Evolutionary conservation across 2,113 vertebrate species (phyloP).

Genomic region (Notothenia coriiceps): DNA sequence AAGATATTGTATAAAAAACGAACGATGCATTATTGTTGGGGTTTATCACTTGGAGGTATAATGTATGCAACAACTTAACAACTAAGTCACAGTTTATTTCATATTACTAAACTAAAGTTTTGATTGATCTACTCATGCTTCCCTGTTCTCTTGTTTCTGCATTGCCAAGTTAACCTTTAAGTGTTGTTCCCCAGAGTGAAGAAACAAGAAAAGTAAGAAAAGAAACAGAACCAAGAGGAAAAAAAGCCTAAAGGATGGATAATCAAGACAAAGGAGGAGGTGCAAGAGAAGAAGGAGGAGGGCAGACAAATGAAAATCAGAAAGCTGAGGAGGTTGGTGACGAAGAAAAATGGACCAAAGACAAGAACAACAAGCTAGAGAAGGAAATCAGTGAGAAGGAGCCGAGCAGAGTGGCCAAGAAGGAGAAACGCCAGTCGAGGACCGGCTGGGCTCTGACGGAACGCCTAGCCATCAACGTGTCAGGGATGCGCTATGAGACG

Average conservation of each 20-base stretch:
- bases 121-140: not conserved
- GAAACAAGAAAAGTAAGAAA: not conserved
- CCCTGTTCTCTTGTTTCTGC: not conserved
- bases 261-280: constrained; percentile 61
- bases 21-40: no score
- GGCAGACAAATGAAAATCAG: constrained; percentile 22
- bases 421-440: constrained; percentile 46
- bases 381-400: constrained; percentile 65
- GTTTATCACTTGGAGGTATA: not conserved
- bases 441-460: constrained; percentile 76
- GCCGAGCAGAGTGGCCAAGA: constrained; percentile 27
- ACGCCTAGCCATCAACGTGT: constrained; percentile 88
- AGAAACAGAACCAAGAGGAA: constrained; percentile 19
- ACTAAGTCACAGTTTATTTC: not conserved
- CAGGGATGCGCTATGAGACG: constrained; percentile 89
- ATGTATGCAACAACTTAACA: not conserved
- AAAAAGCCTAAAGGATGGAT: constrained; percentile 65
- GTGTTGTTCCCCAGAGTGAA: constrained; percentile 19
- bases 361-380: constrained; percentile 74
- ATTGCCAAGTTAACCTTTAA: not conserved
- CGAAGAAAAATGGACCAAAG: constrained; percentile 77
- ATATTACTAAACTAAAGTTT: not conserved
- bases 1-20: not conserved
- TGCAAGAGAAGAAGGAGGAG: constrained; percentile 34
- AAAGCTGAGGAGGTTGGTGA: constrained; percentile 56